phyloP scores from a whole-genome alignment of 2,888 invertebrate genomes.

The Notodonta ziczac region DNA sequence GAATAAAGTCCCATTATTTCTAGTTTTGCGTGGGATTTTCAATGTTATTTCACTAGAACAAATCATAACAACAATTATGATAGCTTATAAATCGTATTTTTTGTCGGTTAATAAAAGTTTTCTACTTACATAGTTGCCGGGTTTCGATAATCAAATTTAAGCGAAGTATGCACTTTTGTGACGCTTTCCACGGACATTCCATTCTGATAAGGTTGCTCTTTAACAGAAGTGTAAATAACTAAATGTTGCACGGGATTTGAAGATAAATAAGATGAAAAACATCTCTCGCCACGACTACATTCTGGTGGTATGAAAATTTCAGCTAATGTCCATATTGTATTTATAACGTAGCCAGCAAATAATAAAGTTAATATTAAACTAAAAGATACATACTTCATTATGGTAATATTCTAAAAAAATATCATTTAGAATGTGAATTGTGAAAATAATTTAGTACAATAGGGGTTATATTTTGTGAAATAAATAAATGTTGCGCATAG shows the following conservation, averaged over 20 bases:
- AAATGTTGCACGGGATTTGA: slow-evolving; percentile 88
- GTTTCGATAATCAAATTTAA: slow-evolving; percentile 87
- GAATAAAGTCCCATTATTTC: slow-evolving; percentile 93
- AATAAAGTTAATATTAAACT: slow-evolving; percentile 86
- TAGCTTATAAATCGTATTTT: background rate
- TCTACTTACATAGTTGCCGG: slow-evolving; percentile 70
- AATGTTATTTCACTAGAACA: slow-evolving; percentile 86
- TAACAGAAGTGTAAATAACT: slow-evolving; percentile 87
- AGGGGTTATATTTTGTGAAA: background rate
- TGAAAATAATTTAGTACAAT: background rate
- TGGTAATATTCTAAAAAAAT: slow-evolving; percentile 18
- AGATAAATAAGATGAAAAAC: slow-evolving; percentile 88
- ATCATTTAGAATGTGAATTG: background rate
- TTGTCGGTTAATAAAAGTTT: background rate
- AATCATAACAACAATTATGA: slow-evolving; percentile 7
- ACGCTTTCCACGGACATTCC: slow-evolving; percentile 73
- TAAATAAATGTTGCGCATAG: no score
- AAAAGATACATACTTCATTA: slow-evolving; percentile 84
- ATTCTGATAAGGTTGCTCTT: slow-evolving; percentile 81
- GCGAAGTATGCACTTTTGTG: slow-evolving; percentile 84
- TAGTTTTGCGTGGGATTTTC: slow-evolving; percentile 89
- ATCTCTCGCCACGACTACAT: slow-evolving; percentile 86
- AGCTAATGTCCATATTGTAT: slow-evolving; percentile 91
- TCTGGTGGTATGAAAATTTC: slow-evolving; percentile 89
- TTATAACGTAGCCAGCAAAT: slow-evolving; percentile 88